phyloP scores from a whole-genome alignment of 2,797 vertebrate genomes.

The Thripadectes ignobilis region DNA sequence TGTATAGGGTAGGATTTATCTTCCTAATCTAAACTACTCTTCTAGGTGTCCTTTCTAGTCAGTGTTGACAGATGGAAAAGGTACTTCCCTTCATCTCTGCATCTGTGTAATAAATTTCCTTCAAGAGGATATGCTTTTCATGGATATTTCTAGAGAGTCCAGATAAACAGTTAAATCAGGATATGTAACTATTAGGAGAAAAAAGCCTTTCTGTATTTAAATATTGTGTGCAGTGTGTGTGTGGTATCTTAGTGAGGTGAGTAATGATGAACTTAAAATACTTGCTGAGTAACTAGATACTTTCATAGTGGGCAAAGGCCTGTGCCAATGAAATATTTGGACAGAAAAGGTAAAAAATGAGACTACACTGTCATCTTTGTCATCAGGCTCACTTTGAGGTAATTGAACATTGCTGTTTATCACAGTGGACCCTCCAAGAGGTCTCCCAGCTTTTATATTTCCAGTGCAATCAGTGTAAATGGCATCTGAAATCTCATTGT shows the following conservation, averaged over 20 bases:
- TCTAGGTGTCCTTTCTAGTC: not conserved
- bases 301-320: not conserved
- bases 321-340: not conserved
- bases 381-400: not conserved
- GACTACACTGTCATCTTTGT: accelerated
- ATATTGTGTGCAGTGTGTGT: not conserved
- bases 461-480: accelerated
- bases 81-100: not conserved
- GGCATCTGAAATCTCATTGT: not conserved
- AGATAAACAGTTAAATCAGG: not conserved
- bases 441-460: not conserved
- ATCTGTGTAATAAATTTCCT: not conserved
- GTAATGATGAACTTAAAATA: not conserved
- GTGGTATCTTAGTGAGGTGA: not conserved
- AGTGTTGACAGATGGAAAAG: not conserved
- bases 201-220: not conserved
- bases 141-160: not conserved
- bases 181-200: not conserved
- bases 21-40: not conserved
- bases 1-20: not conserved
- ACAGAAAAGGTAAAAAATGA: not conserved
- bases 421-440: not conserved
- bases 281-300: not conserved
- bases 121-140: not conserved
- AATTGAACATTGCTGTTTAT: not conserved